A percentile compares a stretch with the other conserved stretches of the same genome.
These are phyloP conservation scores for Steinernema hermaphroditum DNA, from an alignment of 2,888 invertebrate species.

Conservation along the genomic window DNA sequence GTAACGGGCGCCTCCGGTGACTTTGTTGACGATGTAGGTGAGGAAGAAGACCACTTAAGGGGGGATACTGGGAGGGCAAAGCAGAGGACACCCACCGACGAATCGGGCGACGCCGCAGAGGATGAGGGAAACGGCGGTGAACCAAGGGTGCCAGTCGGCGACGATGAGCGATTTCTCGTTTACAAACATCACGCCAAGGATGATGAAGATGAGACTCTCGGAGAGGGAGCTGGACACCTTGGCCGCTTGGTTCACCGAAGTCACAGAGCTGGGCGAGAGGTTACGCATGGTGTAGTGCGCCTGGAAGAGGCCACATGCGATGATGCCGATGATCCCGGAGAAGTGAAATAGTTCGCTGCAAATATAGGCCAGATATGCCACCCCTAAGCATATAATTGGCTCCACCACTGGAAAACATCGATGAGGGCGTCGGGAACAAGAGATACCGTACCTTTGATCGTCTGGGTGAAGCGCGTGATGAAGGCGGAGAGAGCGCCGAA, in stretches of 20 bases:
- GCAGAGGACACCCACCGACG: conserved; percentile 42
- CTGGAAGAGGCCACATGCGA: conserved; percentile 71
- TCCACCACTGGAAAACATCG: conserved; percentile 71
- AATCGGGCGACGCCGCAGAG: conserved; percentile 57
- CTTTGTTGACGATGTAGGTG: conserved; percentile 69
- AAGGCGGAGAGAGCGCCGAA: conserved; percentile 70
- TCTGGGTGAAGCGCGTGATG: conserved; percentile 66
- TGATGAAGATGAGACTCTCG: conserved; percentile 72
- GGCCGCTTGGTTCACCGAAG: conserved; percentile 69
- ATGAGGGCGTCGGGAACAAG: no score
- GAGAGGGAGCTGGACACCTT: conserved; percentile 68
- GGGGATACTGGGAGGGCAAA: not conserved
- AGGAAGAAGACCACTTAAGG: conserved; percentile 69
- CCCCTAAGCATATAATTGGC: conserved; percentile 70
- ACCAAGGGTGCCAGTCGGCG: conserved; percentile 53
- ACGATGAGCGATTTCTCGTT: conserved; percentile 62
- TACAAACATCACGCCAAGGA: conserved; percentile 71
- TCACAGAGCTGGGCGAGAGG: conserved; percentile 71
- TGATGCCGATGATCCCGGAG: conserved; percentile 70
- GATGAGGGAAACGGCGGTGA: conserved; percentile 54
- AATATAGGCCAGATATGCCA: conserved; percentile 71
- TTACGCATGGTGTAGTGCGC: conserved; percentile 72
- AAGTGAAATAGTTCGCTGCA: conserved; percentile 72
- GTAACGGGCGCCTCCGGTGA: conserved; percentile 67
- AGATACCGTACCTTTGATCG: conserved; percentile 64